Percentiles rank a stretch among this genome's conserved stretches.
Evolutionary conservation across 2,888 invertebrate species (phyloP).

Genomic region (Pyrocoelia pectoralis): DNA sequence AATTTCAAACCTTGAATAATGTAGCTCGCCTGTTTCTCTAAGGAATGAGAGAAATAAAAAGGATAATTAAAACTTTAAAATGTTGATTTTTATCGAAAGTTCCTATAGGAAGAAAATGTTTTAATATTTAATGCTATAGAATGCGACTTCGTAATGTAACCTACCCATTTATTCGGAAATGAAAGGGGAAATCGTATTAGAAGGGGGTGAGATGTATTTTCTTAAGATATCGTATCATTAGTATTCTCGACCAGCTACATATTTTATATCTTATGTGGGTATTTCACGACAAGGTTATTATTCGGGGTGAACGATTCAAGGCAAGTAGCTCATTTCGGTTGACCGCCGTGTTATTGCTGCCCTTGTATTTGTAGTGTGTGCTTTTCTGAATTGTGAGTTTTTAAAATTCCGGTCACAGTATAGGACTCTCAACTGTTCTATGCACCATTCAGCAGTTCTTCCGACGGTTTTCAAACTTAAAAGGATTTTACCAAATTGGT

Average conservation of each 20-base stretch:
- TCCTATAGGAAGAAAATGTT: too few relatives aligned
- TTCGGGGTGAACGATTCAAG: constrained; percentile 54
- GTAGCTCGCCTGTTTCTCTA: too few relatives aligned
- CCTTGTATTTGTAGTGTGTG: constrained; percentile 47
- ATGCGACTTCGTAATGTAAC: too few relatives aligned
- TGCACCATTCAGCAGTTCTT: constrained; percentile 53
- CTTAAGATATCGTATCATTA: constrained; percentile 44
- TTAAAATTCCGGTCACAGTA: constrained; percentile 51
- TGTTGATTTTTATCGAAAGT: too few relatives aligned
- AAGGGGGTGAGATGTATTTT: constrained; percentile 14
- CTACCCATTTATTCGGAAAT: too few relatives aligned
- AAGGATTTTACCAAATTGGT: constrained; percentile 47
- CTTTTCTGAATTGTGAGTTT: constrained; percentile 41
- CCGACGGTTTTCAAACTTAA: constrained; percentile 44
- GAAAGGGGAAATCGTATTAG: too few relatives aligned
- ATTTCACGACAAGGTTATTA: constrained; percentile 56
- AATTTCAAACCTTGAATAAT: too few relatives aligned
- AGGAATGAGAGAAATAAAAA: too few relatives aligned
- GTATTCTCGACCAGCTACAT: constrained; percentile 55
- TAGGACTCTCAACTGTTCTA: constrained; percentile 48
- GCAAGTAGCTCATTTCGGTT: constrained; percentile 57
- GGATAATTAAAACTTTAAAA: too few relatives aligned
- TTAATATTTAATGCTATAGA: too few relatives aligned
- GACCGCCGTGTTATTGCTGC: constrained; percentile 57
- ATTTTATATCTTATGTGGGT: constrained; percentile 59